Base-by-base conservation (phyloP, 2,797 vertebrate genomes). In the Enteromius fasciolatus region DNA sequence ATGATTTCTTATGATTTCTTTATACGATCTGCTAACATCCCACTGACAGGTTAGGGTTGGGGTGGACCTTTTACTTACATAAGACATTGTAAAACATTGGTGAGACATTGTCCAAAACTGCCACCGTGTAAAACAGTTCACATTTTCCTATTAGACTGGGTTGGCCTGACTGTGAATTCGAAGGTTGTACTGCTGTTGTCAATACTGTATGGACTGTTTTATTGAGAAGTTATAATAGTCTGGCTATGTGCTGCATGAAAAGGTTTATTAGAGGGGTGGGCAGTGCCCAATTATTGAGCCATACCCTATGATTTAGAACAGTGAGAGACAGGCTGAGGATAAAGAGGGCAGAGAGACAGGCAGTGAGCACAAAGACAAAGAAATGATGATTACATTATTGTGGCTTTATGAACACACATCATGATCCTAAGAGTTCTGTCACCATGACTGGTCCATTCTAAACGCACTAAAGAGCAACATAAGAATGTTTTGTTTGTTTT, bases 401-500 rank as follows among this genome's bases (percentile, higher is more conserved):
- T 75, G n/a, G 70, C 44, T 54, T 75, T 10, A 67, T 82, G 33
- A 66, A 67, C 28, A 50, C 52, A 9, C 52, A 41, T 59, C 8
- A 41, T 74, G 48, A 54, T 4, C 25, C 17, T 25, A 50, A n/a
- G 31, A 39, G 20, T 81, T 23, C 3, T 39, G 17, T 66, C 46
- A 57, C 10, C 61, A 41, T 44, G 7, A 5, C 20, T 44, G 46
- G 17, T 17, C 11, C 23, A 46, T 31, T 54, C 8, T 10, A 31
- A 57, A 75, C 66, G 31, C 69, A 64, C 25, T 12, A 64, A n/a
- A 76, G 10, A 33, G 46, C n/a, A 67, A 11, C 41, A 31, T 41
- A 17, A 41, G 11, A 76, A 66, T 75, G 59, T 74, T 74, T 79
- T 67, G 46, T 54, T 64, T 75, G 44, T 81, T 81, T 81, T 25